Base-by-base conservation (phyloP, 2,113 vertebrate species). In the Eublepharis macularius region DNA sequence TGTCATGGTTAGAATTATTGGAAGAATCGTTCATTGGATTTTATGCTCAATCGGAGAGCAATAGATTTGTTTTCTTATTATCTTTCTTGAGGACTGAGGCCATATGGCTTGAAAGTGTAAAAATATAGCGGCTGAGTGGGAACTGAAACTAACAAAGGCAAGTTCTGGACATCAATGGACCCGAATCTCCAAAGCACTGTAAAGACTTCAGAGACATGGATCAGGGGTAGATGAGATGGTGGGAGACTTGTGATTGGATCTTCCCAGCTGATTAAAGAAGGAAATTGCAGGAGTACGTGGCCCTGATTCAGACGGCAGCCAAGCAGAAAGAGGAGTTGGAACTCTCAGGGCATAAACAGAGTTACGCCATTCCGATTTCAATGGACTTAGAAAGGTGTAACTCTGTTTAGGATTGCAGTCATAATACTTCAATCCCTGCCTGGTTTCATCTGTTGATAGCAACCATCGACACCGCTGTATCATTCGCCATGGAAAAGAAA, bases 11-110 rank as follows among this genome's bases (percentile, higher is more conserved):
- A 43, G 87, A 86, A 86, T 79, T 77, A 57, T 34, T 1, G 12
- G 54, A 75, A 36, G 87, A 86, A 76, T 83, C 76, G 87, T 85
- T 93, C 88, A 63, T 54, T 90, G 85, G 29, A 73, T 76, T 91
- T 89, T 54, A 86, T 32, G 82, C 49, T 89, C 72, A 81, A 66
- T 74, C 78, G 86, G 90, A 82, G 86, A 85, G 87, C 88, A 77
- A 47, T 63, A 75, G 19, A 83, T 63, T 47, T 66, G 43, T 54
- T 29, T 43, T n/a, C 65, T 83, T n/a, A 45, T 76, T 83, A 74
- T 69, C n/a, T 81, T 66, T 91, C 76, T 76, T 75, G 60, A 86
- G 90, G 85, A 88, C 66, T 36, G 57, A 85, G 82, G 75, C 75
- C 66, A 75, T 4, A 1, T 74, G 80, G 80, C 84, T 89, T 88